phyloP scores from a whole-genome alignment of 2,888 invertebrate genomes.

The Apoda limacodes region DNA sequence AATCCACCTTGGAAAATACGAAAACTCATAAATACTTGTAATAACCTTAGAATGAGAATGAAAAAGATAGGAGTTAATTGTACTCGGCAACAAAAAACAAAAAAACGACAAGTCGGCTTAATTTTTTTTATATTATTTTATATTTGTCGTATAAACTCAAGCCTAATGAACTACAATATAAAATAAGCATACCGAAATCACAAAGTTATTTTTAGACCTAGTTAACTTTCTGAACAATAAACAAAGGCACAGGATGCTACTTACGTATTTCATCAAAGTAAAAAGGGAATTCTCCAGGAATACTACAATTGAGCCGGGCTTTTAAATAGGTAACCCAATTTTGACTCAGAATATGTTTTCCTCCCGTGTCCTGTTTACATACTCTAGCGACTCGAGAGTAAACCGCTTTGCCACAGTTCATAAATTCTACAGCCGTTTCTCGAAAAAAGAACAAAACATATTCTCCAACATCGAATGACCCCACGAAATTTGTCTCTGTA shows the following conservation, averaged over 20 bases:
- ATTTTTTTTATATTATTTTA: too few relatives aligned
- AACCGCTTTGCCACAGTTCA: slow-evolving; percentile 76
- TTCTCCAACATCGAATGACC: slow-evolving; percentile 76
- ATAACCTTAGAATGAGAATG: too few relatives aligned
- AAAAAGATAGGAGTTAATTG: too few relatives aligned
- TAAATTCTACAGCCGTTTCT: slow-evolving; percentile 76
- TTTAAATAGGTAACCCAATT: slow-evolving; percentile 78
- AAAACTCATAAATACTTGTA: too few relatives aligned
- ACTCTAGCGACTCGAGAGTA: slow-evolving; percentile 80
- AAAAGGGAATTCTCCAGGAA: slow-evolving; percentile 80
- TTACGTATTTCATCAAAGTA: slow-evolving; percentile 81
- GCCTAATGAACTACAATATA: too few relatives aligned
- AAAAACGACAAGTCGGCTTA: too few relatives aligned
- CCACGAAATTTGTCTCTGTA: slow-evolving; percentile 79
- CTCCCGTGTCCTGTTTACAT: slow-evolving; percentile 78
- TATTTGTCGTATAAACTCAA: too few relatives aligned
- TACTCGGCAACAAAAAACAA: too few relatives aligned
- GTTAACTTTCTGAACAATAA: slow-evolving; percentile 1
- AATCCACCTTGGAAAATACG: too few relatives aligned
- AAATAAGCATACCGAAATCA: too few relatives aligned
- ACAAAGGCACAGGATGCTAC: slow-evolving; percentile 31
- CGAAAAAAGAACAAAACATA: slow-evolving; percentile 80
- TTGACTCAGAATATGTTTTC: slow-evolving; percentile 73
- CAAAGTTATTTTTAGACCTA: neutral
- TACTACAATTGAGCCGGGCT: slow-evolving; percentile 76